A percentile compares a stretch with the other conserved stretches of the same genome.
These are phyloP conservation scores for Aphelenchoides bicaudatus DNA, from an alignment of 2,888 invertebrate genomes.

Conservation along the genomic window DNA sequence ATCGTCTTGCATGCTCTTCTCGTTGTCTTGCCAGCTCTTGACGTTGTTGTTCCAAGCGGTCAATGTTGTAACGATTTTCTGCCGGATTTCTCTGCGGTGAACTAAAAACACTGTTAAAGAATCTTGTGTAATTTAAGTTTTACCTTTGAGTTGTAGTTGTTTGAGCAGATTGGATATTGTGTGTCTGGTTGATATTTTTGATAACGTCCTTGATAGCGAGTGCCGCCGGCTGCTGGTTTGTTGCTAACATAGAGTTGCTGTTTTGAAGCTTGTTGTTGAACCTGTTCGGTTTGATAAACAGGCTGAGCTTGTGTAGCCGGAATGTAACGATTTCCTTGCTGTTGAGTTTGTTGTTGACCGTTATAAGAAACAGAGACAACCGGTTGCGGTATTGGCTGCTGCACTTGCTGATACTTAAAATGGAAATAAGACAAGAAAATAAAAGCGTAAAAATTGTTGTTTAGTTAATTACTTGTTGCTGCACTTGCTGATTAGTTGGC, in stretches of 20 bases:
- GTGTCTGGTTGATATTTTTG: constrained; percentile 11
- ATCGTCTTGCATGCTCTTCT: constrained; percentile 3
- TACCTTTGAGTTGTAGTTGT: not conserved
- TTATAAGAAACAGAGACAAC: not conserved
- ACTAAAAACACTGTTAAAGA: too few relatives aligned
- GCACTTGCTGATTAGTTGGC: too few relatives aligned
- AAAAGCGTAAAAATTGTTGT: too few relatives aligned
- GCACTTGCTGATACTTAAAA: too few relatives aligned
- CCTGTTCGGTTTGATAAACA: not conserved
- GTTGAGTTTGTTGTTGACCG: not conserved
- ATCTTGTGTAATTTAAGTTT: too few relatives aligned
- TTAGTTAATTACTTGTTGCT: too few relatives aligned
- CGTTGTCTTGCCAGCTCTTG: constrained; percentile 10
- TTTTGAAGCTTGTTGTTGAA: not conserved
- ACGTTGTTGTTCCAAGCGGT: constrained; percentile 5
- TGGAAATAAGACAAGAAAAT: too few relatives aligned
- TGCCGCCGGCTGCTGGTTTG: constrained; percentile 8
- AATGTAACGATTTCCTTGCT: not conserved
- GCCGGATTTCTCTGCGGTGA: not conserved
- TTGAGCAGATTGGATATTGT: not conserved
- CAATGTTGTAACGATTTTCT: not conserved
- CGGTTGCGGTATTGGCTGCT: not conserved
- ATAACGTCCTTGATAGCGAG: constrained; percentile 1
- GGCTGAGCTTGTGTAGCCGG: not conserved
- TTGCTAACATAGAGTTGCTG: not conserved